Percentiles rank a stretch among this genome's conserved stretches.
Evolutionary conservation across 2,113 vertebrate species (phyloP).

Genomic region (Eira barbara): DNA sequence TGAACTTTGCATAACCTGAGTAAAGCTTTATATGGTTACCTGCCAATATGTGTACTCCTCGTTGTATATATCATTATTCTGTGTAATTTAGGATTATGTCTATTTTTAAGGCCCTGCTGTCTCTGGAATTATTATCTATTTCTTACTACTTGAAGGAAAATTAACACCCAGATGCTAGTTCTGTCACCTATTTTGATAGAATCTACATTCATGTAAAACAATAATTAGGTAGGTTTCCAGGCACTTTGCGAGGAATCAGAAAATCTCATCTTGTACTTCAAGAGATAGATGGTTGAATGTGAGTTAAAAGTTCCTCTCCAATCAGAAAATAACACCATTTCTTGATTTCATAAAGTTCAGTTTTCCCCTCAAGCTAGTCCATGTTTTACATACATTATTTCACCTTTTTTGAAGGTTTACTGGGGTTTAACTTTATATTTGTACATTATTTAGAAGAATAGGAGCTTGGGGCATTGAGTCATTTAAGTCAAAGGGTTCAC

Average conservation of each 20-base stretch:
- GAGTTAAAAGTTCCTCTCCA: constrained; percentile 24
- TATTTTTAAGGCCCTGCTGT: not conserved
- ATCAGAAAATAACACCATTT: constrained; percentile 30
- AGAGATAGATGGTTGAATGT: not conserved
- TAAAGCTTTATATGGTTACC: constrained; percentile 5
- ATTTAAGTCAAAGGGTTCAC: not conserved
- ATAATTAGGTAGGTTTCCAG: constrained; percentile 49
- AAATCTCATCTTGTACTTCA: constrained; percentile 45
- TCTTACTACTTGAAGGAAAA: constrained; percentile 43
- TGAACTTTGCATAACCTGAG: not conserved
- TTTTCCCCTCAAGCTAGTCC: not conserved
- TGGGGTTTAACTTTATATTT: not conserved
- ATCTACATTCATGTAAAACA: constrained; percentile 18
- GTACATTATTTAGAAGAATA: constrained; percentile 10
- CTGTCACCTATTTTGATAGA: constrained; percentile 40
- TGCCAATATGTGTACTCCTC: not conserved
- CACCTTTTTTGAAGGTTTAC: not conserved
- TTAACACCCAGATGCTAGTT: constrained; percentile 1
- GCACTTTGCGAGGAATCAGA: constrained; percentile 3
- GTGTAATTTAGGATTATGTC: not conserved
- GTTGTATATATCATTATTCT: not conserved
- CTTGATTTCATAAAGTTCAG: constrained; percentile 17
- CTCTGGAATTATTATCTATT: not conserved
- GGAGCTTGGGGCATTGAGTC: not conserved
- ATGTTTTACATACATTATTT: constrained; percentile 12